phyloP scores from a whole-genome alignment of 2,113 vertebrate genomes.

The Prunella himalayana region DNA sequence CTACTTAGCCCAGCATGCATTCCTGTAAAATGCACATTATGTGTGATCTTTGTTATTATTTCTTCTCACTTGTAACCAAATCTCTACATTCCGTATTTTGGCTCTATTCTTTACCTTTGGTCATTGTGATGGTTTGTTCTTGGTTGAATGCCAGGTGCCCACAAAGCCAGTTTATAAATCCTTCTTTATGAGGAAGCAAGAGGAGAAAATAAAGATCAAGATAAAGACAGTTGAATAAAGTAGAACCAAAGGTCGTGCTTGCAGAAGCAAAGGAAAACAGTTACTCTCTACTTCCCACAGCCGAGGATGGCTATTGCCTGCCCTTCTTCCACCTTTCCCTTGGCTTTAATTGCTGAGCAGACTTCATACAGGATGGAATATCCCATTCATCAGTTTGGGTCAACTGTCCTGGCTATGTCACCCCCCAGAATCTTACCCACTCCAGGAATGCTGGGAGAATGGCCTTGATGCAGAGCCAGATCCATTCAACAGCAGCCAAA shows the following conservation, averaged over 20 bases:
- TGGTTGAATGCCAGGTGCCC: too few relatives aligned
- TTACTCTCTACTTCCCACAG: neutral
- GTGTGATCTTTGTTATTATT: neutral
- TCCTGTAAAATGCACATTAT: neutral
- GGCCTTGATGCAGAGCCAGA: neutral
- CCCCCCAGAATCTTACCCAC: neutral
- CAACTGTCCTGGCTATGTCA: too few relatives aligned
- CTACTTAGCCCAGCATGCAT: neutral
- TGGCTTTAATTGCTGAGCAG: neutral
- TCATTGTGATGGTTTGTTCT: neutral
- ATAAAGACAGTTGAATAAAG: neutral
- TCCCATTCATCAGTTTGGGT: too few relatives aligned
- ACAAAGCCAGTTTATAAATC: neutral
- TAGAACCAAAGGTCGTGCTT: neutral
- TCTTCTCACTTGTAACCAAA: neutral
- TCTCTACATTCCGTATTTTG: neutral
- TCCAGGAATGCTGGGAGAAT: neutral
- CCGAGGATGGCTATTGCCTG: rapidly evolving
- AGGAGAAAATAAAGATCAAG: neutral
- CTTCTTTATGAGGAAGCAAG: neutral
- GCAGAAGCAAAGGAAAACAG: neutral
- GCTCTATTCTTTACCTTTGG: neutral
- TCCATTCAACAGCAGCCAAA: neutral
- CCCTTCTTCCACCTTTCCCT: neutral
- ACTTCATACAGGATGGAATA: neutral